A percentile compares a stretch with the other conserved stretches of the same genome.
phyloP scores from a whole-genome alignment of 92 coral and sea anemone genomes.

The Palythoa grandiflora region DNA sequence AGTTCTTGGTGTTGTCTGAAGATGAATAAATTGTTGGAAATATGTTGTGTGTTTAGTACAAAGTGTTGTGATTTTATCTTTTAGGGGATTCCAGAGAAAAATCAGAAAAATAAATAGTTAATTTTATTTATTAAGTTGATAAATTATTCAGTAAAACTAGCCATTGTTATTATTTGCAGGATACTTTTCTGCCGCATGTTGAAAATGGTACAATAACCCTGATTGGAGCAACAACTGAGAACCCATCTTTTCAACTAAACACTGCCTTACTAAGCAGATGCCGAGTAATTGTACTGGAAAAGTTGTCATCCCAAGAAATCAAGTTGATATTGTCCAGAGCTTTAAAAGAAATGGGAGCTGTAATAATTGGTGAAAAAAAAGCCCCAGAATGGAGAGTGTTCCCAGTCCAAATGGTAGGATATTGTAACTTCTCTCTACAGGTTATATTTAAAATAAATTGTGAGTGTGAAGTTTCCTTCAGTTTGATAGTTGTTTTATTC shows the following conservation, averaged over 20 bases:
- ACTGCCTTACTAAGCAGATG: constrained; percentile 95
- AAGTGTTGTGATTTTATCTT: no score
- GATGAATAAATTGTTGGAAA: no score
- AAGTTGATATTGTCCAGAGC: constrained; percentile 76
- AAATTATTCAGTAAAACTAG: neutral
- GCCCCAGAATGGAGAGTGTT: neutral
- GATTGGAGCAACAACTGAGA: constrained; percentile 99
- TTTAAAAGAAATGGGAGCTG: constrained; percentile 72
- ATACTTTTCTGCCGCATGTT: constrained; percentile 98
- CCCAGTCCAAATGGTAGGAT: constrained; percentile 41
- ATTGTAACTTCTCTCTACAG: no score
- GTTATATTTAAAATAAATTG: no score
- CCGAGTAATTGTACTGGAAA: constrained; percentile 92
- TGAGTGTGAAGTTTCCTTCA: no score
- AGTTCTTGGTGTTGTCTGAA: no score
- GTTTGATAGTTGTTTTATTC: no score
- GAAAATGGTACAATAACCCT: constrained; percentile 96
- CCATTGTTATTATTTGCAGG: constrained; percentile 54
- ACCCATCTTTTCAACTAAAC: constrained; percentile 97
- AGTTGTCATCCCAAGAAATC: constrained; percentile 79
- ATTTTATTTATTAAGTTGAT: neutral
- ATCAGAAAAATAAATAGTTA: no score
- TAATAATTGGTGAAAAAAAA: constrained; percentile 44
- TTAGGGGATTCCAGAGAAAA: no score
- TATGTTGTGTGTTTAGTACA: no score